These are phyloP conservation scores for Notocelia uddmanniana DNA, from an alignment of 2,888 invertebrate genomes.

Conservation along the genomic window DNA sequence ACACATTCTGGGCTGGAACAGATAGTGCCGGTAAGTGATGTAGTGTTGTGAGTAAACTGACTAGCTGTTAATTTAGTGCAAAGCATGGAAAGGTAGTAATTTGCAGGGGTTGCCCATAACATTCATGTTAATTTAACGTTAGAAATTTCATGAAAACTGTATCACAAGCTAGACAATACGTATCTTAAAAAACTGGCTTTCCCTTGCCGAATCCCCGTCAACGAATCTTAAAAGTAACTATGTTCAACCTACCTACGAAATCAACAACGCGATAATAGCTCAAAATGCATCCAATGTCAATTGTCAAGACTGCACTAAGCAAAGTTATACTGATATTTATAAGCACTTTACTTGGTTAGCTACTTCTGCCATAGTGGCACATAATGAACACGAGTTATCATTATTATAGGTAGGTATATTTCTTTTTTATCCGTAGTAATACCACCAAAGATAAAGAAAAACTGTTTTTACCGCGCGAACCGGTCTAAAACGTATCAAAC, in stretches of 20 bases:
- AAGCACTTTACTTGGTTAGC: too few relatives aligned
- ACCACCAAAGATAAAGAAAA: too few relatives aligned
- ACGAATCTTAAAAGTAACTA: neutral
- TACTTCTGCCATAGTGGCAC: too few relatives aligned
- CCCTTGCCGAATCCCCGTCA: neutral
- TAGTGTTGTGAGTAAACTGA: conserved; percentile 13
- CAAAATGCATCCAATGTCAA: too few relatives aligned
- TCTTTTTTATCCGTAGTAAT: too few relatives aligned
- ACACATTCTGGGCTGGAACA: conserved; percentile 12
- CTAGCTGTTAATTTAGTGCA: conserved; percentile 1
- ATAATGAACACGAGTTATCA: too few relatives aligned
- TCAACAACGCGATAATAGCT: too few relatives aligned
- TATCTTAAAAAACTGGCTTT: neutral
- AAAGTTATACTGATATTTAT: too few relatives aligned
- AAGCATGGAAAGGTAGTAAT: neutral
- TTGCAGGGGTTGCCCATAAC: neutral
- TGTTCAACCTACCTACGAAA: neutral
- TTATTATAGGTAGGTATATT: too few relatives aligned
- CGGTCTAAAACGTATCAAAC: too few relatives aligned
- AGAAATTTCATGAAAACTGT: neutral
- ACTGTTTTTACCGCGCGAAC: too few relatives aligned
- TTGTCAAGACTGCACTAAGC: neutral
- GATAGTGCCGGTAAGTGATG: conserved; percentile 10
- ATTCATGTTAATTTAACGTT: neutral
- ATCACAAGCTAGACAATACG: neutral